phyloP scores from a whole-genome alignment of 2,113 vertebrate species.

The Xerus inauris region DNA sequence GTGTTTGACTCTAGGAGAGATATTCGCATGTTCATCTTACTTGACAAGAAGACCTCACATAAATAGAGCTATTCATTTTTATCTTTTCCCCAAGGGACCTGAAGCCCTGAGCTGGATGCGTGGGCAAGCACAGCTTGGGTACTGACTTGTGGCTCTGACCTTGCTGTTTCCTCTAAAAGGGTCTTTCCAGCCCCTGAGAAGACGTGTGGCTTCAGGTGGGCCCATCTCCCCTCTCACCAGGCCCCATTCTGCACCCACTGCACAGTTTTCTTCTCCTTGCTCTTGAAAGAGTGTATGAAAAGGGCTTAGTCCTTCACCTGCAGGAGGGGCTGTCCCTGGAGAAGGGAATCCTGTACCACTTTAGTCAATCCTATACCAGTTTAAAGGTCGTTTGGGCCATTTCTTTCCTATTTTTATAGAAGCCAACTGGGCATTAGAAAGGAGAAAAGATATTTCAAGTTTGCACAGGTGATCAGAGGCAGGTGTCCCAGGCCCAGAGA shows the following conservation, averaged over 20 bases:
- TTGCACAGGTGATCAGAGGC: background rate
- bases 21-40: background rate
- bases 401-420: background rate
- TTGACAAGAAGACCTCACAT: background rate
- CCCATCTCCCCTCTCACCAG: fast-evolving
- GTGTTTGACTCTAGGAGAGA: background rate
- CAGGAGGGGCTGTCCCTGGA: background rate
- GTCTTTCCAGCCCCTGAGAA: background rate
- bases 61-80: background rate
- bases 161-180: background rate
- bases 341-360: background rate
- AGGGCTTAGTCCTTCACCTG: background rate
- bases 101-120: background rate
- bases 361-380: background rate
- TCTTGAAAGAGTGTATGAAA: background rate
- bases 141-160: background rate
- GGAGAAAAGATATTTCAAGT: background rate
- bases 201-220: fast-evolving
- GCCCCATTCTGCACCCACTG: background rate
- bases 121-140: background rate
- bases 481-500: background rate
- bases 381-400: background rate
- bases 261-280: fast-evolving
- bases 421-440: background rate
- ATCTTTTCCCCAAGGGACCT: too few relatives aligned